Evolutionary conservation across 1,140 invertebrate genomes (phyloP), one percentile per base, ranked within the genome.

Genomic region (Steinernema khuongi): DNA sequence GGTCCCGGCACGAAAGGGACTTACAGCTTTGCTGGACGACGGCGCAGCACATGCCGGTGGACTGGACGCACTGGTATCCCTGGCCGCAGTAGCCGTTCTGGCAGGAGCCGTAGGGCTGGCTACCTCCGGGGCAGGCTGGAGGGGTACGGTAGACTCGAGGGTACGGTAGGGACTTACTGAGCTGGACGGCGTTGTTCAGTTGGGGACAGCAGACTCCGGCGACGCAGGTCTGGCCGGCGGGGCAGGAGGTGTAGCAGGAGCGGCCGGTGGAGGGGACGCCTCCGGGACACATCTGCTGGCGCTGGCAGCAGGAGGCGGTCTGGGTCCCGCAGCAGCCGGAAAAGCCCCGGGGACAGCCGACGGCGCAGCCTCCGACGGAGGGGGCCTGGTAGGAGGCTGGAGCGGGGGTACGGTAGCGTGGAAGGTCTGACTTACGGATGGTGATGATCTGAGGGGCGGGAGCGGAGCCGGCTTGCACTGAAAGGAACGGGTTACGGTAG

Each of bases 1-100:
- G n/a, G n/a, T n/a, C n/a, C n/a, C n/a, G n/a, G 74, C 60, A 79
- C 67, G 79, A 22, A 32, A 29, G 29, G 75, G 79, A 26, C 69
- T 69, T 72, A 71, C 73, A 29, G 70, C 41, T n/a, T 72, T 69
- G 80, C 67, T 72, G 17, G 73, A 70, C 30, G 31, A 19, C 68
- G n/a, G 80, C 73, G 67, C 81, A 82, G 71, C 81, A 82, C 29
- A 73, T 41, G 74, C 77, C 77, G 69, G 76, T 74, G 31, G 79
- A 36, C 30, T 77, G 80, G 28, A 80, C 71, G 74, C 81, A 82
- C 28, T 75, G 72, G 77, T 81, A 82, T 26, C 82, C 82, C 33
- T 77, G 50, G 41, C 80, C 70, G 70, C 81, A 82, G 50, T 50
- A 72, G 36, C 80, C 80, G 32, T 67, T 72, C 31, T 74, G 80